phyloP scores from a whole-genome alignment of 2,888 invertebrate genomes.

The Tiliacea citrago region DNA sequence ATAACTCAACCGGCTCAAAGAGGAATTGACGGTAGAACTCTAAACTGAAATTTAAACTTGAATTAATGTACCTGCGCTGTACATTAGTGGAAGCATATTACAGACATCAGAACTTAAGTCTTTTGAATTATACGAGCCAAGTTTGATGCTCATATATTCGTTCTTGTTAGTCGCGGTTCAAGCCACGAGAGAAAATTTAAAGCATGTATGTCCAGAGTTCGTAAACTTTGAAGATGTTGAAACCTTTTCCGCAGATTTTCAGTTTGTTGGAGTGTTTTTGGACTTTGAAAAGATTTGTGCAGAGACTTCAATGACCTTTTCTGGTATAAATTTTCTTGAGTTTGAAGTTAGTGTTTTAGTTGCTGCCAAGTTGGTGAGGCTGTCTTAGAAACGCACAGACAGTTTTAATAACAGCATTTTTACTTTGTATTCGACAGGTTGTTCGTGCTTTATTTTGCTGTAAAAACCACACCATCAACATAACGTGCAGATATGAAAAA shows the following conservation, averaged over 20 bases:
- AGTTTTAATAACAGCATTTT: neutral
- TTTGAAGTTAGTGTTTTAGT: slow-evolving; percentile 27
- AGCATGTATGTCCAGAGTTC: slow-evolving; percentile 28
- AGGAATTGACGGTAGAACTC: slow-evolving; percentile 32
- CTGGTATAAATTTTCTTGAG: slow-evolving; percentile 4
- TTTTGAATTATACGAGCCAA: slow-evolving; percentile 80
- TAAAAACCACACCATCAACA: neutral
- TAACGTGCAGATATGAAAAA: neutral
- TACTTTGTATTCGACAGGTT: too few species aligned
- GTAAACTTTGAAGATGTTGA: slow-evolving; percentile 36
- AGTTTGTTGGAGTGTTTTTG: slow-evolving; percentile 25
- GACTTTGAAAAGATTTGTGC: slow-evolving; percentile 25
- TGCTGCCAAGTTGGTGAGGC: neutral
- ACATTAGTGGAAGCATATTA: slow-evolving; percentile 67
- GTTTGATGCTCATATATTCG: slow-evolving; percentile 77
- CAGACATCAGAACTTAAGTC: slow-evolving; percentile 76
- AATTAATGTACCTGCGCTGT: slow-evolving; percentile 63
- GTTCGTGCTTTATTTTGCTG: neutral
- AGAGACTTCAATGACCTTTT: slow-evolving; percentile 12
- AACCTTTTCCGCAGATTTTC: slow-evolving; percentile 32
- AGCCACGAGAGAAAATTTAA: slow-evolving; percentile 54
- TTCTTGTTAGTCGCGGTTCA: slow-evolving; percentile 61
- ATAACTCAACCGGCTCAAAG: slow-evolving; percentile 37
- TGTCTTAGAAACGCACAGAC: neutral
- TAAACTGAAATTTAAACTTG: slow-evolving; percentile 63